Evolutionary conservation across 2,113 vertebrate genomes (phyloP), one percentile per base, ranked within the genome.

Genomic region (Vulpes ferrilata): DNA sequence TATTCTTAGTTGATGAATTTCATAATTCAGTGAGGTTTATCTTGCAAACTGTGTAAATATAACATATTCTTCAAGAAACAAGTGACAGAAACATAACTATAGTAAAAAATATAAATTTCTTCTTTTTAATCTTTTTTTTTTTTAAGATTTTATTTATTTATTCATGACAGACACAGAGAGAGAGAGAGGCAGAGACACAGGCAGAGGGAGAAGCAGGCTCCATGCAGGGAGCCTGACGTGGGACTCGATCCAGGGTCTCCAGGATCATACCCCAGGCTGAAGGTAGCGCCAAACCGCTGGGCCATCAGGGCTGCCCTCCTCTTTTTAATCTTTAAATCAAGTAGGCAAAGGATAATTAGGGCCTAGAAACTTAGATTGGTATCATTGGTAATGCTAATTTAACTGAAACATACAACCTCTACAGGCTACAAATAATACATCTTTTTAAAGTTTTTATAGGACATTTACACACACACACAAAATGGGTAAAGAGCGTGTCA

Each of bases 241-340:
- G 43, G 43, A 43, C 43, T 43, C 7, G 43, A 43, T 43, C 43
- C 43, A 43, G 43, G 43, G 43, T 43, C 43, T 43, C 43, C 43
- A 43, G 43, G 43, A 43, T 43, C 43, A 43, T 43, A 43, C 43
- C 43, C 43, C 43, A 43, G 43, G 6, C 43, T 43, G 43, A 43
- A 43, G 43, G 43, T 43, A 43, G 43, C 43, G 43, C 43, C 43
- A 43, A 43, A 43, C 43, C 43, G 6, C 43, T 43, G 43, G 43
- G 43, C 43, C 43, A 43, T 43, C 43, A 43, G 43, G 7, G 43
- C 43, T 43, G 43, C 43, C 43, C 43, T 43, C 43, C 43, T 43
- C 43, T 43, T 43, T 83, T 65, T 86, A 93, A 86, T 78, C n/a
- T 51, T 93, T 78, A 78, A 86, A 67, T 57, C 59, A 86, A 55